phyloP scores from a whole-genome alignment of 2,888 invertebrate genomes.

The Colostygia pectinataria region DNA sequence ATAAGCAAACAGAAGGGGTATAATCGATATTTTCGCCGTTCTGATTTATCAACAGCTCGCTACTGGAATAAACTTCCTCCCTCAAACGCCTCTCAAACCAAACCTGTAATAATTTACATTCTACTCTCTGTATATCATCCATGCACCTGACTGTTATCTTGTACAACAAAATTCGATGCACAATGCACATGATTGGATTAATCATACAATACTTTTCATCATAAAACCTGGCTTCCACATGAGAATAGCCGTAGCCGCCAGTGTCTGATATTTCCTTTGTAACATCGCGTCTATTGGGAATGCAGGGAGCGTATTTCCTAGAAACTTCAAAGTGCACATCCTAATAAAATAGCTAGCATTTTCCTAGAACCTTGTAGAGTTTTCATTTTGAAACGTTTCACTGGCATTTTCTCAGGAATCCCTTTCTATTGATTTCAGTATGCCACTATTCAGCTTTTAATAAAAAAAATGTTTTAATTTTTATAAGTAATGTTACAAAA shows the following conservation, averaged over 20 bases:
- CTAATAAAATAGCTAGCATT: neutral
- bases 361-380: neutral
- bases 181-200: neutral
- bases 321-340: neutral
- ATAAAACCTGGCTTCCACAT: neutral
- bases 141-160: too few species aligned
- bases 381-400: constrained; percentile 8
- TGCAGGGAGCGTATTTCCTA: constrained; percentile 1
- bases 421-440: neutral
- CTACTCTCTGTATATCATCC: too few species aligned
- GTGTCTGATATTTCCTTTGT: constrained; percentile 15
- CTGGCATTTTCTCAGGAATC: neutral
- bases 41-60: too few species aligned
- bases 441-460: neutral
- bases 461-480: neutral
- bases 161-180: too few species aligned
- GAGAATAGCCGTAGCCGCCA: neutral
- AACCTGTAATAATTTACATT: too few species aligned
- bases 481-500: too few species aligned
- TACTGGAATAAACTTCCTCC: too few species aligned
- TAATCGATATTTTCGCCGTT: too few species aligned
- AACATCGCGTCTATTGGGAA: constrained; percentile 12
- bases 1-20: too few species aligned
- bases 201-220: neutral
- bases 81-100: too few species aligned